These are phyloP conservation scores for Euura saliciscinereae DNA, from an alignment of 1,140 invertebrate species.

Conservation along the genomic window DNA sequence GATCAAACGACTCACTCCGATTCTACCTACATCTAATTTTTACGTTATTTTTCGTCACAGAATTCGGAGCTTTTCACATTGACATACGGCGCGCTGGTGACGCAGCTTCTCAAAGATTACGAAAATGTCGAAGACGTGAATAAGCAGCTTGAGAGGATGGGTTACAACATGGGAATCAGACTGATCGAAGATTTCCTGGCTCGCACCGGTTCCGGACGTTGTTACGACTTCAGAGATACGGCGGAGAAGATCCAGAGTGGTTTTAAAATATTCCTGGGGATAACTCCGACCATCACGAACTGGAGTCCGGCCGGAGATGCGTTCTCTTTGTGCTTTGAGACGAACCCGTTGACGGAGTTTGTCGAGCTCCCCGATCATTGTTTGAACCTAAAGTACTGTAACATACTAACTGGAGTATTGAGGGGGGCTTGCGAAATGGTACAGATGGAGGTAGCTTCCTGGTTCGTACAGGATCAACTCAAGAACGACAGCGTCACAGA, in stretches of 20 bases:
- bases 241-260: constrained; percentile 93
- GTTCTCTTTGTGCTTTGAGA: constrained; percentile 94
- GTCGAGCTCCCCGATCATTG: constrained; percentile 94
- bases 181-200: constrained; percentile 98
- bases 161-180: constrained; percentile 97
- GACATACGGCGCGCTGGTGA: constrained; percentile 96
- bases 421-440: constrained; percentile 98
- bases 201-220: constrained; percentile 86
- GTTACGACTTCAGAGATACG: constrained; percentile 95
- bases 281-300: constrained; percentile 88
- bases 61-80: constrained; percentile 97
- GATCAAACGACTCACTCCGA: no score
- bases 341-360: constrained; percentile 97
- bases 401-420: constrained; percentile 91
- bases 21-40: not conserved
- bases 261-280: constrained; percentile 90
- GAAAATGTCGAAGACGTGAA: constrained; percentile 98
- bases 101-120: constrained; percentile 96
- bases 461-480: constrained; percentile 90
- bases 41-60: constrained; percentile 59
- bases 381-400: constrained; percentile 89
- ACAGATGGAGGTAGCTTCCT: constrained; percentile 78
- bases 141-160: constrained; percentile 91
- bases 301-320: constrained; percentile 95
- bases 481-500: constrained; percentile 96